phyloP scores from a whole-genome alignment of 2,113 vertebrate genomes.

The Chrysochloris asiatica region DNA sequence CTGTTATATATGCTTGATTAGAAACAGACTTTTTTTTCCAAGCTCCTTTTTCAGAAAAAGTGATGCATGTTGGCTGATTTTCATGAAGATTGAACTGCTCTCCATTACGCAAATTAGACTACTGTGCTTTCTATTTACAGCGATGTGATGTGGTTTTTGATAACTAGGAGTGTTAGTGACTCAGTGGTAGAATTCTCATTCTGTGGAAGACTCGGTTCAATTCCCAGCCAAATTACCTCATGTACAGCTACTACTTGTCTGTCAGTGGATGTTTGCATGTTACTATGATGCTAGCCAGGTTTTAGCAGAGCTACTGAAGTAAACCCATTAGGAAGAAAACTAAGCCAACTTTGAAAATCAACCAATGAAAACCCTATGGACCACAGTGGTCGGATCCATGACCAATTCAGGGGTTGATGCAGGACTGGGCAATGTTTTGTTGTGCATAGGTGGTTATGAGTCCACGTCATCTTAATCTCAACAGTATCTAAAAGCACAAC shows the following conservation, averaged over 20 bases:
- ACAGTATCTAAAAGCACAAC: background rate
- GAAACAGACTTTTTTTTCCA: conserved; percentile 49
- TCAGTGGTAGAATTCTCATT: background rate
- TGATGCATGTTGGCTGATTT: conserved; percentile 32
- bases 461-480: no score
- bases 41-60: conserved; percentile 25
- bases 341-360: background rate
- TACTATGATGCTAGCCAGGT: background rate
- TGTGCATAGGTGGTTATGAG: no score
- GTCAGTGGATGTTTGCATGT: background rate
- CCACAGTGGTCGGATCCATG: background rate
- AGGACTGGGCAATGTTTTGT: background rate
- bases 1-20: background rate
- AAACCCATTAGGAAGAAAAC: background rate
- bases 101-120: background rate
- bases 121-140: background rate
- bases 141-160: background rate
- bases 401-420: background rate
- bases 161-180: background rate
- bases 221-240: background rate
- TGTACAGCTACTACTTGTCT: background rate
- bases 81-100: conserved; percentile 48
- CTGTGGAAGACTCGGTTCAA: background rate
- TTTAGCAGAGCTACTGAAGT: background rate
- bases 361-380: background rate